These are phyloP conservation scores for Centroberyx gerrardi DNA, from an alignment of 2,797 vertebrate species.

Conservation along the genomic window DNA sequence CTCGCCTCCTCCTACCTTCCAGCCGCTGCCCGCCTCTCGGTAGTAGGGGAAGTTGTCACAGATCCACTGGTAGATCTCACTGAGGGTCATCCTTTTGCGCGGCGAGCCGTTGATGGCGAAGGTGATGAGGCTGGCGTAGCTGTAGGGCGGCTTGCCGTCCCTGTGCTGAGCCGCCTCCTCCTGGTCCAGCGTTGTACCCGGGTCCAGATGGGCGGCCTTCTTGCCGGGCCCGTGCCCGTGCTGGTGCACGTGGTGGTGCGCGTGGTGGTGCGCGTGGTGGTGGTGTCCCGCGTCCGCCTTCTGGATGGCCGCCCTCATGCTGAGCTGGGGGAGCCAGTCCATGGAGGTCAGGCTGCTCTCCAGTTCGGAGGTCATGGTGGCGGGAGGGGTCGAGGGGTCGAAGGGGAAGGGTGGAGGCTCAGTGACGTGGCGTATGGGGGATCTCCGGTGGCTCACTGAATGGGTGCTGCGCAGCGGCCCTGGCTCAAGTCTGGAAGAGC, in stretches of 20 bases:
- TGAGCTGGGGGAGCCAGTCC: slow-evolving; percentile 93
- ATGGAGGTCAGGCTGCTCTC: slow-evolving; percentile 93
- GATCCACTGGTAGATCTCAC: slow-evolving; percentile 94
- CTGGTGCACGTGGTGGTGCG: slow-evolving; percentile 69
- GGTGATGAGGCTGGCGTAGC: slow-evolving; percentile 93
- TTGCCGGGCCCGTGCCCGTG: slow-evolving; percentile 81
- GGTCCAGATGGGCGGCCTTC: slow-evolving; percentile 86
- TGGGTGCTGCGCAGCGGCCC: slow-evolving; percentile 70
- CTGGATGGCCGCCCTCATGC: slow-evolving; percentile 89
- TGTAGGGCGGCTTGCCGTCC: slow-evolving; percentile 93
- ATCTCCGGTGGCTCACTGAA: slow-evolving; percentile 74
- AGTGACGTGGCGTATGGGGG: slow-evolving; percentile 52
- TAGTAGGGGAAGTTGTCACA: slow-evolving; percentile 94
- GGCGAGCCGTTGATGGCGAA: slow-evolving; percentile 92
- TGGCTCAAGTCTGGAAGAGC: slow-evolving; percentile 80
- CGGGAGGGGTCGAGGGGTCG: slow-evolving; percentile 28
- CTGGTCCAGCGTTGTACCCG: slow-evolving; percentile 89
- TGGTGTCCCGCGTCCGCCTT: slow-evolving; percentile 85
- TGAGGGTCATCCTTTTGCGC: slow-evolving; percentile 92
- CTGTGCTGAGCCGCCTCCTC: slow-evolving; percentile 90
- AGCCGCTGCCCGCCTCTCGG: slow-evolving; percentile 91
- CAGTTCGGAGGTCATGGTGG: slow-evolving; percentile 90
- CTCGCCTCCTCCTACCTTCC: slow-evolving; percentile 86
- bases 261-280: slow-evolving; percentile 78
- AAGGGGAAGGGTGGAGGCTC: slow-evolving; percentile 26